phyloP scores from a whole-genome alignment of 2,888 invertebrate genomes.

The Serrognathus titanus region DNA sequence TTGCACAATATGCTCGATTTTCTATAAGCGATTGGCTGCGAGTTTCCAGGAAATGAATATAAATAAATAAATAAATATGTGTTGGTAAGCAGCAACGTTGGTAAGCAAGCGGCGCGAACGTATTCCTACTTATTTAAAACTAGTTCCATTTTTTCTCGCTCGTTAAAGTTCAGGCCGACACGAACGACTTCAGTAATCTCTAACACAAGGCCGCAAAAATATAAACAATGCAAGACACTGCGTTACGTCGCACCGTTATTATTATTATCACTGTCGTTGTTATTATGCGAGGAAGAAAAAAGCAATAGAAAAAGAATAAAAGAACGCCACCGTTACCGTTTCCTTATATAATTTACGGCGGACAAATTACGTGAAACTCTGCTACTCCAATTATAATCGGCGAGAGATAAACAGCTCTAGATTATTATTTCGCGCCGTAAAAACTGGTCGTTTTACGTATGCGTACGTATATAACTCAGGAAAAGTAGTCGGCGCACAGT shows the following conservation, averaged over 20 bases:
- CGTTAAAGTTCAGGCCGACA: background rate
- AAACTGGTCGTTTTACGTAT: background rate
- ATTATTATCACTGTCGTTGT: background rate
- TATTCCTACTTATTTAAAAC: conserved; percentile 1
- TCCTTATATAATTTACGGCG: conserved; percentile 1
- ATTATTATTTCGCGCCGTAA: background rate
- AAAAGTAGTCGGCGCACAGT: background rate
- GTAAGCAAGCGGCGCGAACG: background rate
- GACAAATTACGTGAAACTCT: conserved; percentile 2
- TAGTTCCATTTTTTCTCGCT: background rate
- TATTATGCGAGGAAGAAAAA: background rate
- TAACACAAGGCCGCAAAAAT: conserved; percentile 1
- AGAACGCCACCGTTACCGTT: background rate
- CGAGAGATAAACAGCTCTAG: background rate
- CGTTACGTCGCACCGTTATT: background rate
- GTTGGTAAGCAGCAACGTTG: background rate
- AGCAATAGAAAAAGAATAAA: background rate
- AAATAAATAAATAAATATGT: background rate
- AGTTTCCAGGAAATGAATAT: background rate
- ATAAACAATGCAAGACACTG: background rate
- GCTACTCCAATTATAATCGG: conserved; percentile 1
- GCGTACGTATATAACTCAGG: conserved; percentile 2
- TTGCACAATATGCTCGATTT: background rate
- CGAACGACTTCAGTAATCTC: background rate
- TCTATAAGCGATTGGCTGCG: background rate